Evolutionary conservation across 2,797 vertebrate species (phyloP), one percentile per base, ranked within the genome.

Genomic region (Leucoraja ocellata): DNA sequence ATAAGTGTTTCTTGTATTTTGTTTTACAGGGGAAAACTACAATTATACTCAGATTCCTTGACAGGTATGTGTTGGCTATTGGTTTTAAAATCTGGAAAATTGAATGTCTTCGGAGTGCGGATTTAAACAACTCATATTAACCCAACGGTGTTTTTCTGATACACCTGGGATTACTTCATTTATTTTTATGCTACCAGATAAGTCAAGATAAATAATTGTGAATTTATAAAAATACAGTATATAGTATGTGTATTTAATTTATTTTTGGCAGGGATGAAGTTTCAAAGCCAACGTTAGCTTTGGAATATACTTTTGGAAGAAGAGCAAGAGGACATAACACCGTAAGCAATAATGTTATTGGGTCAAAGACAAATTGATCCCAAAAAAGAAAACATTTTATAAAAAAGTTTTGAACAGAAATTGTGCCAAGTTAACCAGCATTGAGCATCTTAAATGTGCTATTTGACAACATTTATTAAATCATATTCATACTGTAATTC

Each of bases 221-320:
- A 54, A 2, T 76, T 92, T 74, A 14, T 4, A 91, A 28, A 25
- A 39, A 73, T 91, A 61, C 11, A 46, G 10, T 91, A 1, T 93
- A 95, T 93, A 54, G 93, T 94, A 23, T 94, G 93, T 95, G 95
- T 73, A n/a, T 93, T 94, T 8, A 65, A 74, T 93, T 61, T 83
- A 93, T 78, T 54, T 11, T 54, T 94, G 71, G 39, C 93, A 99
- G 99, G 94, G 98, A 99, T 94, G 99, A 99, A 95, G 93, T 96
- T 63, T 95, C 98, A 65, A 99, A 99, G 94, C 98, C 98, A 46
- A 99, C 99, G 5, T 96, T 99, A 94, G 98, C 98, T 21, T 95
- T 99, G 95, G 98, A 99, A 94, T 99, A 99, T 94, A 99, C 97
- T 0, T 99, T 98, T 73, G 98, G 98, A 94, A 97, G 99, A 96